phyloP scores from a whole-genome alignment of 1,140 invertebrate species.

The Hypothenemus hampei region DNA sequence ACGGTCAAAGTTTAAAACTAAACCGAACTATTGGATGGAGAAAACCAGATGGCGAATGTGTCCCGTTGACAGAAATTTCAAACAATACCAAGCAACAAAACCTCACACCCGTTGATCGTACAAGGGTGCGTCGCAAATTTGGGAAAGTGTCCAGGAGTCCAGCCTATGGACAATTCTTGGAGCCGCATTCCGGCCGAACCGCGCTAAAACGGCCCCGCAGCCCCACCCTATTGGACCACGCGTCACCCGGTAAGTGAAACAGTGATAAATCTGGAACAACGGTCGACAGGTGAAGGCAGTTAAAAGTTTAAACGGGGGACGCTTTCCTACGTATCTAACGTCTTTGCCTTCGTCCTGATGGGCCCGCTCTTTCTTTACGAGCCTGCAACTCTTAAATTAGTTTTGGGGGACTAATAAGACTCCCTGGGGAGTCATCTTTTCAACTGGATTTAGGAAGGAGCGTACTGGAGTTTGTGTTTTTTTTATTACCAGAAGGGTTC shows the following conservation, averaged over 20 bases:
- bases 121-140: background rate
- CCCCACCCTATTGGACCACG: slow-evolving; percentile 42
- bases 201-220: slow-evolving; percentile 47
- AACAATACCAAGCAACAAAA: background rate
- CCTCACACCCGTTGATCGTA: background rate
- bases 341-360: too few species aligned
- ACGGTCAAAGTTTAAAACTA: slow-evolving; percentile 51
- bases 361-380: slow-evolving; percentile 39
- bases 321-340: background rate
- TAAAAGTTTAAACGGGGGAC: slow-evolving; percentile 30
- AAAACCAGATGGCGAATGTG: background rate
- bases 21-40: slow-evolving; percentile 2
- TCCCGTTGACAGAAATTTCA: background rate
- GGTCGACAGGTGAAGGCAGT: slow-evolving; percentile 26
- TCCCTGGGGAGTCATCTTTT: slow-evolving; percentile 5
- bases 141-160: background rate
- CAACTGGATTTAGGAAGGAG: background rate
- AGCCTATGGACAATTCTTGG: slow-evolving; percentile 32
- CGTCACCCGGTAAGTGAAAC: slow-evolving; percentile 47
- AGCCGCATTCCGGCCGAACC: slow-evolving; percentile 36
- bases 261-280: slow-evolving; percentile 14
- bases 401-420: slow-evolving; percentile 34
- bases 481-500: background rate
- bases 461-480: background rate
- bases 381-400: slow-evolving; percentile 41